Percentiles rank a stretch among this genome's conserved stretches.
Conservation (phyloP, 2,797 vertebrate genomes). For the Balearica regulorum region DNA sequence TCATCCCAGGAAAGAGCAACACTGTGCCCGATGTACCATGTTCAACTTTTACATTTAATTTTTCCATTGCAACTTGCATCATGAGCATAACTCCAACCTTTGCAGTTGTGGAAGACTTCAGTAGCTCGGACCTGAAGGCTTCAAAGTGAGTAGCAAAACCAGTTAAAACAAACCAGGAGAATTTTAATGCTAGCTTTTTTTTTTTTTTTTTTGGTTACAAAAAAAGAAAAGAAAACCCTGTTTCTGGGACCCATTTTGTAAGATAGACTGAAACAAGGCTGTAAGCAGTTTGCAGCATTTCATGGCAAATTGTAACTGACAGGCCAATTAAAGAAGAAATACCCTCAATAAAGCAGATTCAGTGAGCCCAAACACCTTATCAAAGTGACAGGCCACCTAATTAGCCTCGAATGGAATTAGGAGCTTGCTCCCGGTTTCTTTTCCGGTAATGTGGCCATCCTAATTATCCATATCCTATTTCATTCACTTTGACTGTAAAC, state of each 20-base stretch:
- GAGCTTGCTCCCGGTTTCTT: not conserved
- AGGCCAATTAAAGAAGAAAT: constrained; percentile 54
- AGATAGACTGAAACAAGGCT: constrained; percentile 23
- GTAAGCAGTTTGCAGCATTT: constrained; percentile 33
- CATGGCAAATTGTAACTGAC: constrained; percentile 32
- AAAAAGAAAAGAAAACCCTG: not conserved
- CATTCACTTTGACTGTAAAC: constrained; percentile 25
- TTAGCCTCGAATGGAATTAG: constrained; percentile 38
- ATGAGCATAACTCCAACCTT: not conserved
- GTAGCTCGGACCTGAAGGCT: not conserved
- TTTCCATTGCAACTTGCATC: not conserved
- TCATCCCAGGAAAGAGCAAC: not conserved
- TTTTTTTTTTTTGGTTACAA: not conserved
- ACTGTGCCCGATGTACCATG: too few species aligned
- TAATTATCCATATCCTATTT: constrained; percentile 35
- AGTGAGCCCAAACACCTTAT: constrained; percentile 7
- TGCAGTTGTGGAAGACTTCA: not conserved
- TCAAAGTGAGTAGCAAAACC: not conserved
- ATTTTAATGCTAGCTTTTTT: not conserved
- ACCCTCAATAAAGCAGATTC: constrained; percentile 3
- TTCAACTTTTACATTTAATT: not conserved
- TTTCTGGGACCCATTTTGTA: not conserved
- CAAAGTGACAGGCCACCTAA: constrained; percentile 34
- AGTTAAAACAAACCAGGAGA: not conserved
- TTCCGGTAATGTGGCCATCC: not conserved